Evolutionary conservation across 2,888 invertebrate genomes (phyloP).

Genomic region (Eristalis intricaria): DNA sequence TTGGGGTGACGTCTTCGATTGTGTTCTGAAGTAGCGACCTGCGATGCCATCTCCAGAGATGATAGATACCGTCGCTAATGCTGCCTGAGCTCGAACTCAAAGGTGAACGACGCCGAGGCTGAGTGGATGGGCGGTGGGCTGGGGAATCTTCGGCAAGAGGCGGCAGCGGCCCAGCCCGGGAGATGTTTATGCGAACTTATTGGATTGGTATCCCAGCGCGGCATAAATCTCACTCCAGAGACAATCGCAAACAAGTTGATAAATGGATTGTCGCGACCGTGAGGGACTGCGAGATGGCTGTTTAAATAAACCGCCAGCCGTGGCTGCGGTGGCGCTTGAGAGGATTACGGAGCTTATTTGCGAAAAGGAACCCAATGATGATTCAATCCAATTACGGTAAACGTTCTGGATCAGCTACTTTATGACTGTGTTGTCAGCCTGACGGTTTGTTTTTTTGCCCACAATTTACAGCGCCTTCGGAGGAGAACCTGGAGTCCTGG

Average conservation of each 20-base stretch:
- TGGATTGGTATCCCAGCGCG: slow-evolving; percentile 5
- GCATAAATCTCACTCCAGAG: slow-evolving; percentile 3
- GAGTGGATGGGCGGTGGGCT: neutral
- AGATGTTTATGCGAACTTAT: slow-evolving; percentile 22
- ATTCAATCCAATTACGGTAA: neutral
- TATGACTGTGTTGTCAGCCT: neutral
- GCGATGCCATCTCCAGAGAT: slow-evolving; percentile 25
- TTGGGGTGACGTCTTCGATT: slow-evolving; percentile 9
- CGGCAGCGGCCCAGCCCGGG: too few species aligned
- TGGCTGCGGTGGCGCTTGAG: neutral
- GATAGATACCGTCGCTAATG: slow-evolving; percentile 36
- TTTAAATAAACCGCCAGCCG: neutral
- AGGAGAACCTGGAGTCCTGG: neutral
- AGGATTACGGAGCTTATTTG: neutral
- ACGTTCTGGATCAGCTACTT: neutral
- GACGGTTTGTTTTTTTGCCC: neutral
- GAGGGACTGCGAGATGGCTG: neutral
- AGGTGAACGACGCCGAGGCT: slow-evolving; percentile 12
- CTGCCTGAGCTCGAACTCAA: neutral
- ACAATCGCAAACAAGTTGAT: slow-evolving; percentile 38
- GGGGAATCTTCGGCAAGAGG: neutral
- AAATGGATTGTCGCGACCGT: slow-evolving; percentile 40
- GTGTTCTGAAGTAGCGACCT: neutral
- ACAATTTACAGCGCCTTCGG: neutral
- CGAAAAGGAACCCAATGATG: neutral